phyloP scores from a whole-genome alignment of 2,113 vertebrate species.

The Bubalus kerabau region DNA sequence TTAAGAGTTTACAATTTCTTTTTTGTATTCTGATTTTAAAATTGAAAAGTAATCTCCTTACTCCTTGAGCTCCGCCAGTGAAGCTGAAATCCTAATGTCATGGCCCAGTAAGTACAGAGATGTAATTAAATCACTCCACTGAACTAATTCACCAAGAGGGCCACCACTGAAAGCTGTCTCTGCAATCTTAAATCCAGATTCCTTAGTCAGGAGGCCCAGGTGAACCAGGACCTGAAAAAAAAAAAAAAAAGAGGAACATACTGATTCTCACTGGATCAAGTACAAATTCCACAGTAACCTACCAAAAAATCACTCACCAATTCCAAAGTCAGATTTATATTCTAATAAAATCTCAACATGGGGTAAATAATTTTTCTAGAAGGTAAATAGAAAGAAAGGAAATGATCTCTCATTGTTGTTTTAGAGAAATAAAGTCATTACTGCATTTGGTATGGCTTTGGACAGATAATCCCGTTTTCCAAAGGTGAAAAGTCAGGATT shows the following conservation, averaged over 20 bases:
- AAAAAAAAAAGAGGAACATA: background rate
- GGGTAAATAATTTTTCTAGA: background rate
- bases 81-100: constrained; percentile 96
- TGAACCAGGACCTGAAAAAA: constrained; percentile 92
- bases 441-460: background rate
- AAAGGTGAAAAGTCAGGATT: background rate
- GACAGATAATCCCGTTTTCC: background rate
- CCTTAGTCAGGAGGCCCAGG: constrained; percentile 96
- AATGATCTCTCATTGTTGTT: background rate
- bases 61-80: constrained; percentile 98
- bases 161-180: constrained; percentile 98
- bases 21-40: constrained; percentile 76
- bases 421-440: background rate
- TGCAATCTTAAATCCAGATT: constrained; percentile 99
- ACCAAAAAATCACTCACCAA: background rate
- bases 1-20: constrained; percentile 74
- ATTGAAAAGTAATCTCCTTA: constrained; percentile 87
- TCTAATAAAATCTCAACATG: background rate
- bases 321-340: background rate
- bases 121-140: constrained; percentile 99
- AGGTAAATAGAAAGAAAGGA: background rate
- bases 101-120: constrained; percentile 98
- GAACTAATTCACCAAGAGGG: constrained; percentile 96
- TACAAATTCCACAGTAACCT: background rate
- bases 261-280: background rate